Evolutionary conservation across 2,888 invertebrate species (phyloP), one percentile per base, ranked within the genome.

Genomic region (Pedicia rivosa): DNA sequence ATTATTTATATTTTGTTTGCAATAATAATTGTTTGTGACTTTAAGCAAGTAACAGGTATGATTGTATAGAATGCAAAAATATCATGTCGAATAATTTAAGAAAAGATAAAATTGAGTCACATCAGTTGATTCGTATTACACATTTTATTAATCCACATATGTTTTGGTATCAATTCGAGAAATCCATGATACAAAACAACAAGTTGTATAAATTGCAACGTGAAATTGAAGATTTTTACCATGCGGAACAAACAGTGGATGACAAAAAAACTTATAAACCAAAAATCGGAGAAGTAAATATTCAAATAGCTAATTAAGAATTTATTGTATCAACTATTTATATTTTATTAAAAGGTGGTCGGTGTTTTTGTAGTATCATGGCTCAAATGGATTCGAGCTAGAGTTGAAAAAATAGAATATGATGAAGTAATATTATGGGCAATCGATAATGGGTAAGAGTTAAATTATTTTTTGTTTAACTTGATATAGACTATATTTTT

Each of bases 71-170:
- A n/a, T n/a, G n/a, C n/a, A n/a, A n/a, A n/a, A n/a, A n/a, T n/a
- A n/a, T n/a, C n/a, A n/a, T n/a, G n/a, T n/a, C n/a, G n/a, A n/a
- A n/a, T n/a, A n/a, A n/a, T n/a, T n/a, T n/a, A n/a, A n/a, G n/a
- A n/a, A n/a, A n/a, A n/a, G n/a, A n/a, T n/a, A n/a, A n/a, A n/a
- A n/a, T n/a, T n/a, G n/a, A n/a, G n/a, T n/a, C n/a, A n/a, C n/a
- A n/a, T n/a, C n/a, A n/a, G n/a, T 13, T 22, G 17, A 35, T 35
- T 28, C 28, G 14, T 14, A 28, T 38, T 13, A 31, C 30, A 2
- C 30, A 38, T 15, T 35, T 35, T 14, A 19, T 38, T n/a, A 35
- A 38, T 31, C 38, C 38, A 19, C 31, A 38, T 30, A 34, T 30
- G 26, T 38, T 38, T 14, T 38, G 30, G 25, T 38, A 35, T 26